Conservation (phyloP, 2,888 invertebrate species). For the Syrphus vitripennis region DNA sequence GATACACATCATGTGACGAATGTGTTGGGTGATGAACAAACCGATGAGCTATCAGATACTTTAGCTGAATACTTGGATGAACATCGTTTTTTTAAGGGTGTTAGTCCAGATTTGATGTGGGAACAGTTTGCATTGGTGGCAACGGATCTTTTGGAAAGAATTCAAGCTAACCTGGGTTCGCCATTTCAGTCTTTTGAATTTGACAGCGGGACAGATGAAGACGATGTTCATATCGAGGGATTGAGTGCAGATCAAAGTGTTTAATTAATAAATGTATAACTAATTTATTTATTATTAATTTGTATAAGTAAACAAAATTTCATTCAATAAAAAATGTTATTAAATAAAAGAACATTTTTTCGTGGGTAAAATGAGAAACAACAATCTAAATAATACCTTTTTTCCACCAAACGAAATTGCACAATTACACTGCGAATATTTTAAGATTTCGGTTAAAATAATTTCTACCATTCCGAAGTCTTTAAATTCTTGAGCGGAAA, state of each 20-base stretch:
- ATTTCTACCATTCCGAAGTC: no score
- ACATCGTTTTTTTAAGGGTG: constrained; percentile 81
- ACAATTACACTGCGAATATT: no score
- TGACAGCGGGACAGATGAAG: constrained; percentile 74
- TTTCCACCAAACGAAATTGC: no score
- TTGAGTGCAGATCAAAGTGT: constrained; percentile 68
- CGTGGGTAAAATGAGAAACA: no score
- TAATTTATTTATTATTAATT: neutral
- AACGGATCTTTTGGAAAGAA: constrained; percentile 86
- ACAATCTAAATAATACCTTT: no score
- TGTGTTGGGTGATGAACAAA: constrained; percentile 81
- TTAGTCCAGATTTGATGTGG: constrained; percentile 82
- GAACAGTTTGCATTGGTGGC: constrained; percentile 89
- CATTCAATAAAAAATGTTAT: neutral
- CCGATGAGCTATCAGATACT: constrained; percentile 82
- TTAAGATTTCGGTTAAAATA: no score
- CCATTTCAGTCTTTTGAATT: constrained; percentile 65
- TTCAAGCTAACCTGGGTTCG: constrained; percentile 76
- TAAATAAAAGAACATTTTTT: neutral
- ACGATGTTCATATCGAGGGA: constrained; percentile 77
- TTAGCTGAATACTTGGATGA: constrained; percentile 84
- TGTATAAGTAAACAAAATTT: neutral
- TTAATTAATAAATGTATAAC: neutral
- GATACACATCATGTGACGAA: constrained; percentile 82
- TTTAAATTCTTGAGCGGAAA: no score